Conservation (phyloP, 2,888 invertebrate genomes). For the Orthosia gothica region DNA sequence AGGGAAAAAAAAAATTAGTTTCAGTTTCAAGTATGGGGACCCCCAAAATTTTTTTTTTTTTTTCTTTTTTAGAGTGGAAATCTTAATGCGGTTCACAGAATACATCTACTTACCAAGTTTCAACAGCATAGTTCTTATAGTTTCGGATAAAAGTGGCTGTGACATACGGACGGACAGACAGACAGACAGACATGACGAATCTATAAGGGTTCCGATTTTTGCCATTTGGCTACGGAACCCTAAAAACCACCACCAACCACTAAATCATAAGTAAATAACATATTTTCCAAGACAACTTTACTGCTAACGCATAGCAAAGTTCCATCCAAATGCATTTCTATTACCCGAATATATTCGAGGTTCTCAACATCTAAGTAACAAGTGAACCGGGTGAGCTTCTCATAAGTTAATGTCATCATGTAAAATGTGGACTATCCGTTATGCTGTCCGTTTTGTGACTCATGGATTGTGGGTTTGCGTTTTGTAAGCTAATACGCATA, state of each 20-base stretch:
- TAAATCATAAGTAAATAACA: neutral
- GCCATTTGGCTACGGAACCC: too few relatives aligned
- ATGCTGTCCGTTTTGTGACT: neutral
- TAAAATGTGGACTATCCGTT: slow-evolving; percentile 34
- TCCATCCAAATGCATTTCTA: neutral
- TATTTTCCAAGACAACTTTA: neutral
- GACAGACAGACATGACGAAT: too few relatives aligned
- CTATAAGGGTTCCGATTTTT: too few relatives aligned
- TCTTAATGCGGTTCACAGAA: too few relatives aligned
- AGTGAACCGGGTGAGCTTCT: slow-evolving; percentile 17
- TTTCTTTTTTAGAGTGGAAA: too few relatives aligned
- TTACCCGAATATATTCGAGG: slow-evolving; percentile 19
- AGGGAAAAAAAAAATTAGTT: too few relatives aligned
- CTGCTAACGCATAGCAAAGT: slow-evolving; percentile 5
- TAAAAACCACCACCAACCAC: neutral
- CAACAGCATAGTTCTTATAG: too few relatives aligned
- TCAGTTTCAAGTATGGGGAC: too few relatives aligned
- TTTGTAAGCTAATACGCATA: slow-evolving; percentile 5
- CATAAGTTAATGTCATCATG: slow-evolving; percentile 25
- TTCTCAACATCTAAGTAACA: neutral
- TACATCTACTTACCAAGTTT: too few relatives aligned
- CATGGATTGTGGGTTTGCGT: slow-evolving; percentile 10
- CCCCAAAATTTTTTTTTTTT: too few relatives aligned
- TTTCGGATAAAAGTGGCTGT: too few relatives aligned
- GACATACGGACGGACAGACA: too few relatives aligned